Evolutionary conservation across 1,140 invertebrate species (phyloP).

Genomic region (Eumaeus atala): DNA sequence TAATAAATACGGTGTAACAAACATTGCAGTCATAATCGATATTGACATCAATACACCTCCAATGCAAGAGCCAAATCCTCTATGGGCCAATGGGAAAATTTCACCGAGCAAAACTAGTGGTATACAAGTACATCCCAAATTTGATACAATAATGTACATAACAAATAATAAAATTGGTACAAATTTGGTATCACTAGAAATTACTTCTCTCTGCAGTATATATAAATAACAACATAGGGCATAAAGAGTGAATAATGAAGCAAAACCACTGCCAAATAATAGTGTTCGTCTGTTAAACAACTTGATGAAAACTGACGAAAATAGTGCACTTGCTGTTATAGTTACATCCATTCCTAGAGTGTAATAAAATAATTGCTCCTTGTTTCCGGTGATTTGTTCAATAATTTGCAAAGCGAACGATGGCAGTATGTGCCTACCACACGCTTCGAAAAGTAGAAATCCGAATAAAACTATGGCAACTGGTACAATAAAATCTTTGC

Average conservation of each 20-base stretch:
- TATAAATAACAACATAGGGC: not conserved
- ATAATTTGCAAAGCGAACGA: conserved; percentile 47
- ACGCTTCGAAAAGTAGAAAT: conserved; percentile 41
- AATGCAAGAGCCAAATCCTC: conserved; percentile 31
- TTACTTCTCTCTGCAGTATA: not conserved
- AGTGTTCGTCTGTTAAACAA: conserved; percentile 3
- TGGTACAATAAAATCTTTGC: conserved; percentile 47
- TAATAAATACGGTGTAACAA: conserved; percentile 45
- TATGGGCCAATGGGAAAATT: conserved; percentile 6
- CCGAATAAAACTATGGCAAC: conserved; percentile 36
- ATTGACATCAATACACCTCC: conserved; percentile 36
- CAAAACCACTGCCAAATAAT: conserved; percentile 1
- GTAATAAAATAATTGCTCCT: not conserved
- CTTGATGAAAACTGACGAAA: not conserved
- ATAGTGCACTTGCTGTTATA: conserved; percentile 1
- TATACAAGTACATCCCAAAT: conserved; percentile 4
- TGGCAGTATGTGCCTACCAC: conserved; percentile 53
- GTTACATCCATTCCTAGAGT: conserved; percentile 1
- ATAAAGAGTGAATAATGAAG: not conserved
- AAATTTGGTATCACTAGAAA: not conserved
- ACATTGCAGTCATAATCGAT: conserved; percentile 32
- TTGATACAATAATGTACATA: not conserved
- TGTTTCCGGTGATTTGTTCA: not conserved
- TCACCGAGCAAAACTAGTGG: not conserved
- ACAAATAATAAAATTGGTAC: not conserved